Conservation (phyloP, 1,140 invertebrate genomes). For the Gyrodactylus salaris region DNA sequence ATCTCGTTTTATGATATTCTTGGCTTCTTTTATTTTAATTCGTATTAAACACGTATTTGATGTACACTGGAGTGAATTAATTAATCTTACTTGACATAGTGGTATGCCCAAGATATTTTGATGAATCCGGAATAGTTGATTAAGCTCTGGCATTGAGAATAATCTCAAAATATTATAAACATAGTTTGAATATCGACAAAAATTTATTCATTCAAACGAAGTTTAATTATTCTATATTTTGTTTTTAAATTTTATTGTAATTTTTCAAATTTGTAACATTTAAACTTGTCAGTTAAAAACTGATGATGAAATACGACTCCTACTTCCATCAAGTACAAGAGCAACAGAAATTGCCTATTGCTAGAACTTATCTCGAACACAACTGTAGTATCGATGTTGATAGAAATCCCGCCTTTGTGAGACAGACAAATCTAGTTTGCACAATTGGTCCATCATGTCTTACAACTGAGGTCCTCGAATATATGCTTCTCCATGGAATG, state of each 20-base stretch:
- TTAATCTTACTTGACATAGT: neutral
- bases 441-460: slow-evolving; percentile 75
- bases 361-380: neutral
- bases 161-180: no score
- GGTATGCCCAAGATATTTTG: neutral
- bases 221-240: no score
- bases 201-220: no score
- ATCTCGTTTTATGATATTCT: slow-evolving; percentile 3
- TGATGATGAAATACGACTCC: neutral
- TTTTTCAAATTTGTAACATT: neutral
- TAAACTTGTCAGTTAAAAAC: neutral
- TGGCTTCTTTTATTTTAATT: neutral
- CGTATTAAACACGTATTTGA: neutral
- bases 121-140: neutral
- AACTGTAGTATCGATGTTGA: neutral
- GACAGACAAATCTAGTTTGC: slow-evolving; percentile 23
- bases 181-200: no score
- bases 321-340: slow-evolving; percentile 2
- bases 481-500: slow-evolving; percentile 94
- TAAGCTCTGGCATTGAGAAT: no score
- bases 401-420: neutral
- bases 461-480: slow-evolving; percentile 42
- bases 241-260: neutral
- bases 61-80: neutral
- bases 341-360: neutral